phyloP scores from a whole-genome alignment of 2,888 invertebrate genomes.

The Lycocerus yunnanus region DNA sequence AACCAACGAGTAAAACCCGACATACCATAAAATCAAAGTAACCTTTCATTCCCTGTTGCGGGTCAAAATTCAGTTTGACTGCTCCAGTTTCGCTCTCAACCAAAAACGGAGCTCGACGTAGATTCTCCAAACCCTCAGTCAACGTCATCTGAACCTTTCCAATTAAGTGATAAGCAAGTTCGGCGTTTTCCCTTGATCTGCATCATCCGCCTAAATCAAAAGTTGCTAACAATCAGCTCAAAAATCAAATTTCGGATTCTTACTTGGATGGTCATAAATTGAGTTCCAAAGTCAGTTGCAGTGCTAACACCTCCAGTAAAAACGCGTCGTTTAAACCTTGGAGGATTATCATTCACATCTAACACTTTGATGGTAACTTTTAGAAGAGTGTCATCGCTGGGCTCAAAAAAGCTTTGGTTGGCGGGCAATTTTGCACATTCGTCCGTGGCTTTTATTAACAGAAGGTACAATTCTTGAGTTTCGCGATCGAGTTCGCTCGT shows the following conservation, averaged over 20 bases:
- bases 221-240: not conserved
- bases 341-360: slow-evolving; percentile 92
- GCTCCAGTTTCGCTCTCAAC: slow-evolving; percentile 82
- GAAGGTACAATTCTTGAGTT: slow-evolving; percentile 65
- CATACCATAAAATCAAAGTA: slow-evolving; percentile 89
- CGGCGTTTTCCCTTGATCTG: slow-evolving; percentile 78
- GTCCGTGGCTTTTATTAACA: slow-evolving; percentile 82
- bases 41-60: slow-evolving; percentile 95
- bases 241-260: slow-evolving; percentile 16
- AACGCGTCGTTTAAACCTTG: slow-evolving; percentile 76
- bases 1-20: not conserved
- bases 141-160: slow-evolving; percentile 82
- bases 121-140: slow-evolving; percentile 82
- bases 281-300: slow-evolving; percentile 87
- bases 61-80: slow-evolving; percentile 90
- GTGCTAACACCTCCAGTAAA: slow-evolving; percentile 96
- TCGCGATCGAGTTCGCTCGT: slow-evolving; percentile 77
- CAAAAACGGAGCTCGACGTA: slow-evolving; percentile 80
- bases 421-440: slow-evolving; percentile 71
- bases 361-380: slow-evolving; percentile 71
- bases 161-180: slow-evolving; percentile 75
- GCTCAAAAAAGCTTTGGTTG: slow-evolving; percentile 61
- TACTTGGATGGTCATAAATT: slow-evolving; percentile 84
- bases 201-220: slow-evolving; percentile 70
- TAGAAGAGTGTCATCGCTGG: slow-evolving; percentile 70